Percentiles rank a stretch among this genome's conserved stretches.
phyloP scores from a whole-genome alignment of 2,113 vertebrate species.

The Orycteropus afer region DNA sequence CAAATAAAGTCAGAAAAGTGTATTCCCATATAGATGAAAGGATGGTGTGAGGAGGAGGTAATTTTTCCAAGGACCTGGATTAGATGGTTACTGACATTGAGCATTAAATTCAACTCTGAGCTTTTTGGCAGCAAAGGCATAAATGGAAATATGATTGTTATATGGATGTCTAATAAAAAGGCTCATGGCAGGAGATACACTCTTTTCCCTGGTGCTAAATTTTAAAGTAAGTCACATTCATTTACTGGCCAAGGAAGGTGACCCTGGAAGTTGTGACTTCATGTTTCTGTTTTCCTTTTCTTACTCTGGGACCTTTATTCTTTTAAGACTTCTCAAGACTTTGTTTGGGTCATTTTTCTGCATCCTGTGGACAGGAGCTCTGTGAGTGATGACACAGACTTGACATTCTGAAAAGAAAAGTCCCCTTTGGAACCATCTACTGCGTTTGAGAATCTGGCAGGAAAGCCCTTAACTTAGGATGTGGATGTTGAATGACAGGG shows the following conservation, averaged over 20 bases:
- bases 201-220: constrained; percentile 32
- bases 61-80: constrained; percentile 10
- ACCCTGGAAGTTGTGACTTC: neutral
- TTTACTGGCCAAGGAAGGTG: neutral
- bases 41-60: neutral
- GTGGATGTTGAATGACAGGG: too few relatives aligned
- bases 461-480: neutral
- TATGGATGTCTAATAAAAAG: constrained; percentile 23
- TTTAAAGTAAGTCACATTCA: constrained; percentile 45
- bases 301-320: neutral
- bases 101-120: constrained; percentile 64
- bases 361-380: neutral
- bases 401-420: neutral
- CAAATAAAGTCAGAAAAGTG: constrained; percentile 50
- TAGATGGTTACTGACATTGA: constrained; percentile 34
- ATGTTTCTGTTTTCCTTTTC: neutral
- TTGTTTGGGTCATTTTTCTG: neutral
- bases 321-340: rapidly evolving
- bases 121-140: constrained; percentile 55
- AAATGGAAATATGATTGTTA: constrained; percentile 58
- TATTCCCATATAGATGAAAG: neutral
- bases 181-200: constrained; percentile 3
- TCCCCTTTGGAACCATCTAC: neutral
- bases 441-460: neutral
- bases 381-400: neutral